Evolutionary conservation across 2,113 vertebrate genomes (phyloP).

Genomic region (Pogonocichla stellata): DNA sequence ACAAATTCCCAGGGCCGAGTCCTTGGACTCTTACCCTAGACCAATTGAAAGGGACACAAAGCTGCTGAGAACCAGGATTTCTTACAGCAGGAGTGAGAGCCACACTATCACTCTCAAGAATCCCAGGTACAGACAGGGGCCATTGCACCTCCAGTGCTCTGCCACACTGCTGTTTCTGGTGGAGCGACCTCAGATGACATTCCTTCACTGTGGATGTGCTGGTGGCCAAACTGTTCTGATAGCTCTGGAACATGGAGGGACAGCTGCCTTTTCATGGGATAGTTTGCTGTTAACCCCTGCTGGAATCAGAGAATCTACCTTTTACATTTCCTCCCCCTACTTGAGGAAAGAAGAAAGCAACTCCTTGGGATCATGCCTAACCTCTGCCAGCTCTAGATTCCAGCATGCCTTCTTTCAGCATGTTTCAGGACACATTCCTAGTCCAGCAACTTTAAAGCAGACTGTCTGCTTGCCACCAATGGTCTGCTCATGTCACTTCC

Average conservation of each 20-base stretch:
- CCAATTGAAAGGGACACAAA: not conserved
- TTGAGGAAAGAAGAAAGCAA: not conserved
- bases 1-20: not conserved
- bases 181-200: not conserved
- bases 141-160: not conserved
- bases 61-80: not conserved
- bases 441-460: not conserved
- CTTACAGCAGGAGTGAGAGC: not conserved
- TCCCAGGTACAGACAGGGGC: not conserved
- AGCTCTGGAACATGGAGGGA: accelerated
- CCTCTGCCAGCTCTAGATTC: not conserved
- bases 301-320: not conserved
- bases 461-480: not conserved
- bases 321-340: not conserved
- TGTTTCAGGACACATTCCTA: not conserved
- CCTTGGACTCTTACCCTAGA: not conserved
- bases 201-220: not conserved
- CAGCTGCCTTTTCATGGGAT: not conserved
- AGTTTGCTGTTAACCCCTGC: not conserved
- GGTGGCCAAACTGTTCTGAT: not conserved
- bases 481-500: not conserved
- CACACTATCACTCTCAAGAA: not conserved
- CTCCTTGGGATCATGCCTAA: not conserved
- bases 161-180: not conserved
- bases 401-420: not conserved